A percentile compares a stretch with the other conserved stretches of the same genome.
Conservation (phyloP, 2,888 invertebrate genomes). For the Malthinus flaveolus region DNA sequence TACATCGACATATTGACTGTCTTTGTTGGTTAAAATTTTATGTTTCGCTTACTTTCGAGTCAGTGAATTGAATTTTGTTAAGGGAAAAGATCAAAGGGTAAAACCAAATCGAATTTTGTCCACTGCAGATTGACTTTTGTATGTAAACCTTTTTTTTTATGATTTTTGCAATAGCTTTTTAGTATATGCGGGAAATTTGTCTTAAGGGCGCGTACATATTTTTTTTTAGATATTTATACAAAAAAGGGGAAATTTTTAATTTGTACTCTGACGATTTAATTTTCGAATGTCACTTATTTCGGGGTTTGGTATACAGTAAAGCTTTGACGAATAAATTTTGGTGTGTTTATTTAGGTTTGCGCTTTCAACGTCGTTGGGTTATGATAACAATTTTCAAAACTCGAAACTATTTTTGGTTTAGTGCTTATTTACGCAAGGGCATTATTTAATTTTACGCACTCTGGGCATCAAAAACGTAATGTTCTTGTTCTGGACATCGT, state of each 20-base stretch:
- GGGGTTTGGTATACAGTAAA: conserved; percentile 1
- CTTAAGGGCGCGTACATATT: too few species aligned
- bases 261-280: conserved; percentile 10
- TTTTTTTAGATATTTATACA: not conserved
- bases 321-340: conserved; percentile 13
- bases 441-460: conserved; percentile 23
- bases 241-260: conserved; percentile 15
- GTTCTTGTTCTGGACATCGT: conserved; percentile 12
- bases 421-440: conserved; percentile 18
- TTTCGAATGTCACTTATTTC: conserved; percentile 6
- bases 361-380: conserved; percentile 4
- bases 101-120: conserved; percentile 24
- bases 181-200: too few species aligned
- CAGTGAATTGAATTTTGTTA: conserved; percentile 21
- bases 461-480: conserved; percentile 15
- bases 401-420: conserved; percentile 18
- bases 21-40: conserved; percentile 18
- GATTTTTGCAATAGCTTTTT: conserved; percentile 9
- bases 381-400: conserved; percentile 12
- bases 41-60: conserved; percentile 13
- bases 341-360: conserved; percentile 9
- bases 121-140: conserved; percentile 25
- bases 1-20: conserved; percentile 19
- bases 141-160: conserved; percentile 11
- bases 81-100: conserved; percentile 21